A percentile compares a stretch with the other conserved stretches of the same genome.
Conservation (phyloP, 2,888 invertebrate species). For the Ormyrus thymus region DNA sequence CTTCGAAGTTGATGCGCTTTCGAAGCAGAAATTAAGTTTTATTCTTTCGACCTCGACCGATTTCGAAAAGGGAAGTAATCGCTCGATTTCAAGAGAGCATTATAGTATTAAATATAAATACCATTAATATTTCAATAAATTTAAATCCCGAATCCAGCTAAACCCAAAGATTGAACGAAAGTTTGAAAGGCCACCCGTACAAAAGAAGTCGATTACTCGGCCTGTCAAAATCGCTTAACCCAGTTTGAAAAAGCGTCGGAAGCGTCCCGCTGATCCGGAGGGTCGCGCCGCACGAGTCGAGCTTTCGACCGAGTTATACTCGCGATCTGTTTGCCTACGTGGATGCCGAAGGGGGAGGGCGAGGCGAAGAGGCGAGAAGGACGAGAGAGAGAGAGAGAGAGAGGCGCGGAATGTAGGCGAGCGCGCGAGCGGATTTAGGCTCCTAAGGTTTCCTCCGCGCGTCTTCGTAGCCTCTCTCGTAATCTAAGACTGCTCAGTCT, state of each 20-base stretch:
- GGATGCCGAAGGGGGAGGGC: conserved; percentile 42
- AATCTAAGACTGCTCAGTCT: conserved; percentile 65
- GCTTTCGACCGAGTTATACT: conserved; percentile 38
- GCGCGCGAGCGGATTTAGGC: conserved; percentile 66
- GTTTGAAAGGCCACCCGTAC: no score
- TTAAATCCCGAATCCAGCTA: neutral
- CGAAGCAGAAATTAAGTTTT: no score
- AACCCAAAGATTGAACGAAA: no score
- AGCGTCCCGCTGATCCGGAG: conserved; percentile 25
- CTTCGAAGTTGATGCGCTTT: no score
- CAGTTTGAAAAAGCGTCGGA: conserved; percentile 34
- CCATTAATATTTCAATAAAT: neutral
- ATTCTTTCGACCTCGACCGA: no score
- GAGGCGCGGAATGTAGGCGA: conserved; percentile 63
- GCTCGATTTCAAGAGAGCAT: no score
- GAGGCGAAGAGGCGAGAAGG: conserved; percentile 59
- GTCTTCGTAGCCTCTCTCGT: conserved; percentile 56
- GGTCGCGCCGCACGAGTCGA: conserved; percentile 13
- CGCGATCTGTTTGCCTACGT: conserved; percentile 23
- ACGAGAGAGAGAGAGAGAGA: conserved; percentile 62
- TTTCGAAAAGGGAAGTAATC: no score
- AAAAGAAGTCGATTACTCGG: no score
- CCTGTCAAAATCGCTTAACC: conserved; percentile 34
- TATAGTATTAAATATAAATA: no score
- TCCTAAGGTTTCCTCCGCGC: conserved; percentile 71